phyloP scores from a whole-genome alignment of 2,797 vertebrate genomes.

The Aplochiton taeniatus region DNA sequence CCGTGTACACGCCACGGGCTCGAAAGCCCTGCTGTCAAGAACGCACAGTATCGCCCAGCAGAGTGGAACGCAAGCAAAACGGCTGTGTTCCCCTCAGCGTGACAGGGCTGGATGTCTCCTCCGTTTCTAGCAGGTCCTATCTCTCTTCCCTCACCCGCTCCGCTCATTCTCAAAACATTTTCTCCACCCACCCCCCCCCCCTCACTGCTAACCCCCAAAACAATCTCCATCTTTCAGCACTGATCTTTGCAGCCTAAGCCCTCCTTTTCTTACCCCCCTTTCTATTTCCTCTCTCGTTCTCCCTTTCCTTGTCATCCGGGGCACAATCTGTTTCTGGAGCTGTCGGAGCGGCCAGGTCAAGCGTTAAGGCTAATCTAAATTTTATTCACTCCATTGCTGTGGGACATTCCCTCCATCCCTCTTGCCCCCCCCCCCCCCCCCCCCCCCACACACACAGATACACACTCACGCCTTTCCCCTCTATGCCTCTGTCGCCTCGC shows the following conservation, averaged over 20 bases:
- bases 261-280: background rate
- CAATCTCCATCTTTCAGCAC: background rate
- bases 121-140: conserved; percentile 1
- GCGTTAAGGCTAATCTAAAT: conserved; percentile 60
- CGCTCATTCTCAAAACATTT: background rate
- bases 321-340: conserved; percentile 54
- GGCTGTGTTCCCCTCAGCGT: background rate
- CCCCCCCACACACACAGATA: background rate
- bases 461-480: background rate
- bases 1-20: too few relatives aligned
- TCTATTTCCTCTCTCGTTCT: conserved; percentile 5
- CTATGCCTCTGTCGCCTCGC: too few relatives aligned
- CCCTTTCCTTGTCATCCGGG: conserved; percentile 30
- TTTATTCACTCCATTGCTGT: conserved; percentile 48
- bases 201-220: background rate
- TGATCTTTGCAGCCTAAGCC: background rate
- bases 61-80: conserved; percentile 12
- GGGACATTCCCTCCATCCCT: background rate
- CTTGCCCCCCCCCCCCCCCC: background rate
- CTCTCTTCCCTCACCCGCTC: background rate
- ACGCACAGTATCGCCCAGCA: background rate
- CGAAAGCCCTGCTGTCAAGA: too few relatives aligned
- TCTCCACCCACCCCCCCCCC: background rate
- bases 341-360: conserved; percentile 54
- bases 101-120: conserved; percentile 6